Evolutionary conservation across 53 echinoderm and acorn worm species (phyloP).

Genomic region (Holothuria leucospilota): DNA sequence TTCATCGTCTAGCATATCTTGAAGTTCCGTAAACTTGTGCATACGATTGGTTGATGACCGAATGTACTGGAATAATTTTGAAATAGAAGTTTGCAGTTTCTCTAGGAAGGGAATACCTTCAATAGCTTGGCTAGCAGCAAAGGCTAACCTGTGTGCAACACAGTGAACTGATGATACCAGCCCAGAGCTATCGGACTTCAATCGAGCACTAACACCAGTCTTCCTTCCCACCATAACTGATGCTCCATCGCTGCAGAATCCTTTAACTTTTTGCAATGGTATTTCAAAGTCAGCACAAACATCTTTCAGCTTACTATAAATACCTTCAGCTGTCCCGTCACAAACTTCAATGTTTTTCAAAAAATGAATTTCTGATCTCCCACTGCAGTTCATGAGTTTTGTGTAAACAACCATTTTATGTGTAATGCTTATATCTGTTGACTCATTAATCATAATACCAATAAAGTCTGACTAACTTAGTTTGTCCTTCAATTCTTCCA

Average conservation of each 20-base stretch:
- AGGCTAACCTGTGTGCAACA: conserved; percentile 4
- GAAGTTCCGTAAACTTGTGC: conserved; percentile 12
- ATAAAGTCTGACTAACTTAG: not conserved
- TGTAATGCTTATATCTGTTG: conserved; percentile 5
- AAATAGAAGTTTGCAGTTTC: not conserved
- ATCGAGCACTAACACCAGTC: not conserved
- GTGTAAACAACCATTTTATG: conserved; percentile 21
- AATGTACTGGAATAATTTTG: not conserved
- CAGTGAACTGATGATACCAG: conserved; percentile 3
- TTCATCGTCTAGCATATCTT: conserved; percentile 21
- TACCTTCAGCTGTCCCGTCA: conserved; percentile 1
- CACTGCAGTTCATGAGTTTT: not conserved
- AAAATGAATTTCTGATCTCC: conserved; percentile 30
- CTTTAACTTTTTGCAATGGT: conserved; percentile 1
- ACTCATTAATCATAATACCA: conserved; percentile 19
- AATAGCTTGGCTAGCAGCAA: not conserved
- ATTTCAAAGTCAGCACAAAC: not conserved
- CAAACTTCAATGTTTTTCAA: not conserved
- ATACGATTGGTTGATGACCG: not conserved
- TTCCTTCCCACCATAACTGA: not conserved
- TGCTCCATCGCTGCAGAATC: conserved; percentile 21
- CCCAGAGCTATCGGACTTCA: not conserved
- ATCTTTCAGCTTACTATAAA: conserved; percentile 1
- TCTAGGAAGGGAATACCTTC: conserved; percentile 2
- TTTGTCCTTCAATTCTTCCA: conserved; percentile 4